phyloP scores from a whole-genome alignment of 2,888 invertebrate species.

The Parelbella ahira region DNA sequence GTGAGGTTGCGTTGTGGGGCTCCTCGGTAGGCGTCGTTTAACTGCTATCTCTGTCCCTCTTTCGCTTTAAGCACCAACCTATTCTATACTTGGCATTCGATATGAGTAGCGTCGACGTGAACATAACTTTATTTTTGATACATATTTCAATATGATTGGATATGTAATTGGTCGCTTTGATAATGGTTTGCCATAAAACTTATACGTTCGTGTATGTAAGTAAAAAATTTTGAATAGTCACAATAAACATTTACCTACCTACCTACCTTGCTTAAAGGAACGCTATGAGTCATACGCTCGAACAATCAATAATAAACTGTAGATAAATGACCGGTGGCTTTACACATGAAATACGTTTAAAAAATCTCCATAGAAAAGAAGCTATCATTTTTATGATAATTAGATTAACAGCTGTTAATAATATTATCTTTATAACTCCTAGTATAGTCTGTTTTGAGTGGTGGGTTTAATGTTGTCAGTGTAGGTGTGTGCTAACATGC shows the following conservation, averaged over 20 bases:
- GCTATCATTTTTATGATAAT: no score
- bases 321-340: conserved; percentile 15
- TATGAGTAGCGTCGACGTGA: conserved; percentile 59
- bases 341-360: no score
- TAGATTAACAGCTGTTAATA: no score
- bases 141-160: conserved; percentile 46
- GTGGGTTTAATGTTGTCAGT: no score
- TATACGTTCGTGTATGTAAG: conserved; percentile 31
- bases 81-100: conserved; percentile 71
- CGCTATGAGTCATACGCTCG: conserved; percentile 53
- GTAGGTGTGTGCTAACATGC: no score
- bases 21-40: conserved; percentile 76
- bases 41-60: conserved; percentile 73
- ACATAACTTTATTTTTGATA: conserved; percentile 59
- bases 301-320: conserved; percentile 39
- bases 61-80: conserved; percentile 67
- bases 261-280: conserved; percentile 36
- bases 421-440: no score
- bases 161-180: conserved; percentile 49
- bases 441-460: no score
- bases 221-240: conserved; percentile 43
- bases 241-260: conserved; percentile 34
- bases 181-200: conserved; percentile 32
- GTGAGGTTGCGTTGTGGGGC: conserved; percentile 79
- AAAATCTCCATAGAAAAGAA: no score